A percentile compares a stretch with the other conserved stretches of the same genome.
phyloP scores from a whole-genome alignment of 2,113 vertebrate species.

The Zootoca vivipara region DNA sequence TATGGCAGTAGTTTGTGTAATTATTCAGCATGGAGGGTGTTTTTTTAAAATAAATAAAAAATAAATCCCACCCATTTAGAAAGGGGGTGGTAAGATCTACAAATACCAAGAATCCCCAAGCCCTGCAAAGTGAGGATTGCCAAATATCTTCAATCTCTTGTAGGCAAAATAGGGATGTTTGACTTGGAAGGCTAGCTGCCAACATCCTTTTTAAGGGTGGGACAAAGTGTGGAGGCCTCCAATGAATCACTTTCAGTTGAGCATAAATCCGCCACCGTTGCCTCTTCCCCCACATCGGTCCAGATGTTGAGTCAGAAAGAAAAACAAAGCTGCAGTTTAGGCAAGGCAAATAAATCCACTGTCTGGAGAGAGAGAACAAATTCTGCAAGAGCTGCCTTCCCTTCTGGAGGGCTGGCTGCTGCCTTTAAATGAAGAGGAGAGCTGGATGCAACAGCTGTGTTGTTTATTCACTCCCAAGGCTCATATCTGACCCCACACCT shows the following conservation, averaged over 20 bases:
- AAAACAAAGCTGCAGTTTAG: conserved; percentile 38
- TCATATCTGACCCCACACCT: not conserved
- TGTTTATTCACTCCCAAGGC: not conserved
- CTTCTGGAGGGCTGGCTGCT: not conserved
- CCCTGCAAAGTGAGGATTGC: too few relatives aligned
- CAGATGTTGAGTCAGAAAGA: conserved; percentile 54
- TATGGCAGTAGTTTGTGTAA: not conserved
- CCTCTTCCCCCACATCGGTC: conserved; percentile 1
- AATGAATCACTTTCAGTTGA: not conserved
- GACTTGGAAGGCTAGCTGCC: not conserved
- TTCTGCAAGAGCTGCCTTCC: not conserved
- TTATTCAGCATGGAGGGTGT: not conserved
- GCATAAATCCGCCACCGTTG: not conserved
- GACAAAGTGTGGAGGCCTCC: not conserved
- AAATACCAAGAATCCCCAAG: not conserved
- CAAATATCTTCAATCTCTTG: not conserved
- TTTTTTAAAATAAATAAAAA: too few relatives aligned
- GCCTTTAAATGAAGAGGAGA: not conserved
- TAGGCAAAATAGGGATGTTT: not conserved
- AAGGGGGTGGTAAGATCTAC: not conserved
- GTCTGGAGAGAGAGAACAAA: conserved; percentile 10
- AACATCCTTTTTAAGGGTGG: not conserved
- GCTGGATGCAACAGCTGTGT: too few relatives aligned
- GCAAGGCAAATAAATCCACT: conserved; percentile 31
- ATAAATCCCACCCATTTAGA: not conserved